These are phyloP conservation scores for Syngnathus scovelli DNA, from an alignment of 2,113 vertebrate species.

Conservation along the genomic window DNA sequence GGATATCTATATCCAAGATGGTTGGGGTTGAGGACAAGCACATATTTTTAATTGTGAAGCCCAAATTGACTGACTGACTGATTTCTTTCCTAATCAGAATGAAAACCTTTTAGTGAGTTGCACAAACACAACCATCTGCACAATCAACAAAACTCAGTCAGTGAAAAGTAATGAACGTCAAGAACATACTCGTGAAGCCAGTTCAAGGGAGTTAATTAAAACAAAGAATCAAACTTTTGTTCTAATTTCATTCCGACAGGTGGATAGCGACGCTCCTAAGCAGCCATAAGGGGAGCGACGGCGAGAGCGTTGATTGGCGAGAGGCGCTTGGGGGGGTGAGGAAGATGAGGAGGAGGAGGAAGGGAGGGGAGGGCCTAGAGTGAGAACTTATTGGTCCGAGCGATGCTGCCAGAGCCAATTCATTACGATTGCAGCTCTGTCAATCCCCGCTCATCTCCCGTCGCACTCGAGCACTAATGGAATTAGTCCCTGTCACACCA, in stretches of 20 bases:
- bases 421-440: conserved; percentile 73
- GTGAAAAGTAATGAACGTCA: too few relatives aligned
- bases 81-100: background rate
- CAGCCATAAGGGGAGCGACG: background rate
- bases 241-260: conserved; percentile 19
- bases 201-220: background rate
- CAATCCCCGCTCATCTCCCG: conserved; percentile 75
- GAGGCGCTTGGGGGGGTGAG: conserved; percentile 33
- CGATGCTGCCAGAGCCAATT: conserved; percentile 74
- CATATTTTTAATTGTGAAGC: background rate
- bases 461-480: conserved; percentile 76
- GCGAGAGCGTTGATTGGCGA: conserved; percentile 61
- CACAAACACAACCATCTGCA: too few relatives aligned
- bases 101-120: background rate
- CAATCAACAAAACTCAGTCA: too few relatives aligned
- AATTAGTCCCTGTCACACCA: conserved; percentile 69
- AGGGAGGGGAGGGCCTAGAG: conserved; percentile 13
- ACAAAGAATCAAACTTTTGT: background rate
- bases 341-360: conserved; percentile 19
- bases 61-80: background rate
- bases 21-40: background rate
- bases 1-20: background rate
- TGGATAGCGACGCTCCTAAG: background rate
- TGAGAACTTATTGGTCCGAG: conserved; percentile 55
- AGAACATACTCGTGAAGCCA: background rate